Evolutionary conservation across 2,113 vertebrate genomes (phyloP).

Genomic region (Tringa solitaria): DNA sequence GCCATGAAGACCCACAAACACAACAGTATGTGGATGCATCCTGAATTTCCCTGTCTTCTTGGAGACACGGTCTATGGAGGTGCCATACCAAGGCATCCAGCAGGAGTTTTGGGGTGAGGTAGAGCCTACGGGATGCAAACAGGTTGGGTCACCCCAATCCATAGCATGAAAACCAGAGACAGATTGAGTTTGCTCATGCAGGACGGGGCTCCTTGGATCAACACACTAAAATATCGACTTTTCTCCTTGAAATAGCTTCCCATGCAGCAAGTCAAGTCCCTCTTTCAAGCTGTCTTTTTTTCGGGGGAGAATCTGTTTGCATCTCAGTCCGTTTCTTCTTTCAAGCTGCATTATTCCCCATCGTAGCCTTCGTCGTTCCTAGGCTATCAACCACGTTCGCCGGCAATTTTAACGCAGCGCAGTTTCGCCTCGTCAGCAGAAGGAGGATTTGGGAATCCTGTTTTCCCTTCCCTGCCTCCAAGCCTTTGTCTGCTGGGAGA

Average conservation of each 20-base stretch:
- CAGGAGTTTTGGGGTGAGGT: not conserved
- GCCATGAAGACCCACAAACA: not conserved
- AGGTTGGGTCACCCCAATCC: not conserved
- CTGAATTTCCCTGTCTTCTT: not conserved
- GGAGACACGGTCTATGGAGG: not conserved
- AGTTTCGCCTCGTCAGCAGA: not conserved
- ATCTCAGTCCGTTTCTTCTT: not conserved
- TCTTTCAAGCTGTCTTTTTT: not conserved
- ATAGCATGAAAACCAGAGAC: not conserved
- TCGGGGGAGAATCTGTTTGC: not conserved
- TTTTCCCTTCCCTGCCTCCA: not conserved
- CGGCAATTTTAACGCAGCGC: accelerated
- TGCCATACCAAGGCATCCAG: not conserved
- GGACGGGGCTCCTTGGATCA: not conserved
- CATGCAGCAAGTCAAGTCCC: not conserved
- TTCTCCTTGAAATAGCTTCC: not conserved
- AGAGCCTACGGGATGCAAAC: accelerated
- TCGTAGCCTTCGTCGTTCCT: accelerated
- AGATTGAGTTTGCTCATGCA: not conserved
- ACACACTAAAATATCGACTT: not conserved
- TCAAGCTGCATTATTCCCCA: not conserved
- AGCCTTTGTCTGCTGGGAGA: slow-evolving; percentile 21
- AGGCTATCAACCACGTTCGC: not conserved
- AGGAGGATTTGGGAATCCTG: slow-evolving; percentile 4
- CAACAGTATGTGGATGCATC: too few species aligned